phyloP scores from a whole-genome alignment of 2,797 vertebrate genomes.

The Eutrigla gurnardus region DNA sequence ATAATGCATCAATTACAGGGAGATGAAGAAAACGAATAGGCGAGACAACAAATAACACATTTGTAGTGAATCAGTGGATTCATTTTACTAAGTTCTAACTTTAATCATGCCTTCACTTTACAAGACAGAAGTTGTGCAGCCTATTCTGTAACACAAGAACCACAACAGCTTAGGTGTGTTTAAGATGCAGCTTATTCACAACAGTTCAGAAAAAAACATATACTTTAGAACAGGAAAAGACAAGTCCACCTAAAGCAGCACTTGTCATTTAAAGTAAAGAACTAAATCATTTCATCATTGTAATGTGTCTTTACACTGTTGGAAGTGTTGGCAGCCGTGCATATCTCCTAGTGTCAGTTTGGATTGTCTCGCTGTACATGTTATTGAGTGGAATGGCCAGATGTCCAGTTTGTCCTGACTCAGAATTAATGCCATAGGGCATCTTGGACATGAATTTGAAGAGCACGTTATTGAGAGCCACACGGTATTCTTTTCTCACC shows the following conservation, averaged over 20 bases:
- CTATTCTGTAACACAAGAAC: constrained; percentile 1
- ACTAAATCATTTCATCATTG: not conserved
- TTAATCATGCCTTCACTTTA: not conserved
- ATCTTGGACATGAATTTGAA: constrained; percentile 70
- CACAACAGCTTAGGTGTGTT: constrained; percentile 19
- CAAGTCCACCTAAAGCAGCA: too few relatives aligned
- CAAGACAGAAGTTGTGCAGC: not conserved
- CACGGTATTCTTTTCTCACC: constrained; percentile 78
- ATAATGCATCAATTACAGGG: not conserved
- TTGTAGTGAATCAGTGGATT: constrained; percentile 6
- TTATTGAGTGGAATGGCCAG: constrained; percentile 72
- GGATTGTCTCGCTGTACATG: constrained; percentile 66
- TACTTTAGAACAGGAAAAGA: not conserved
- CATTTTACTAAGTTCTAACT: not conserved
- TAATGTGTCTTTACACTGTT: constrained; percentile 38
- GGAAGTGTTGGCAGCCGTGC: constrained; percentile 59
- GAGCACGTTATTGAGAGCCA: constrained; percentile 73
- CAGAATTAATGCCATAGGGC: constrained; percentile 60
- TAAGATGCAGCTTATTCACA: constrained; percentile 20
- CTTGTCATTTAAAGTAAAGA: not conserved
- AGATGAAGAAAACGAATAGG: not conserved
- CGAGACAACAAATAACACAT: not conserved
- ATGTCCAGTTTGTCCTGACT: constrained; percentile 42
- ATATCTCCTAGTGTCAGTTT: constrained; percentile 56
- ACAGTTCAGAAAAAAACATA: constrained; percentile 12